Percentiles rank a stretch among this genome's conserved stretches.
Evolutionary conservation across 2,797 vertebrate species (phyloP).

Genomic region (Pipistrellus nathusii): DNA sequence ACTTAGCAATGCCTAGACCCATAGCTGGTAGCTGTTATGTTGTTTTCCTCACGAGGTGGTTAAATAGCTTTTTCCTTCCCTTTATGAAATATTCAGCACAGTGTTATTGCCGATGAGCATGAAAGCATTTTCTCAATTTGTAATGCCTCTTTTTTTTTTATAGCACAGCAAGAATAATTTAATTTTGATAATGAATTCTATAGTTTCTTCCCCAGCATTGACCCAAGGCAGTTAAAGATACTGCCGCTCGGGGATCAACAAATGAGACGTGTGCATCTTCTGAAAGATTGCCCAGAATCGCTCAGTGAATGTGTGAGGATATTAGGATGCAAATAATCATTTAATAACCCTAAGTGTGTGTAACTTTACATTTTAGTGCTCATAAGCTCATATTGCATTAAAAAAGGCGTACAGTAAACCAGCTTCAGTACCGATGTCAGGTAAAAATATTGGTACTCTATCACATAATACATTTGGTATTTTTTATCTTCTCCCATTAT

Average conservation of each 20-base stretch:
- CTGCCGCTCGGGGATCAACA: not conserved
- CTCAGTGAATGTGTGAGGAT: not conserved
- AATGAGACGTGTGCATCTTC: not conserved
- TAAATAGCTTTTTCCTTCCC: not conserved
- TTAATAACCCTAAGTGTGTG: not conserved
- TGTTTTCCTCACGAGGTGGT: not conserved
- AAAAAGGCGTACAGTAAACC: not conserved
- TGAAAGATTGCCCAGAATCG: not conserved
- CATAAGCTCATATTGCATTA: not conserved
- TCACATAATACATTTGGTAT: no score
- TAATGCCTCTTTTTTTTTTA: not conserved
- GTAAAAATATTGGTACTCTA: not conserved
- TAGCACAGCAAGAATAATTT: not conserved
- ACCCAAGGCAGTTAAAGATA: not conserved
- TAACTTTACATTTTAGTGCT: not conserved
- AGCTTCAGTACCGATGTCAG: not conserved
- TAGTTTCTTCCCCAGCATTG: not conserved
- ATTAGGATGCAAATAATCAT: not conserved
- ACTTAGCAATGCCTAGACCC: not conserved
- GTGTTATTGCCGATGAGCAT: not conserved
- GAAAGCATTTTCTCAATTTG: constrained; percentile 3
- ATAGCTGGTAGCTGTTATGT: not conserved
- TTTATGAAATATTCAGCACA: constrained; percentile 57
- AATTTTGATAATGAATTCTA: constrained; percentile 34
- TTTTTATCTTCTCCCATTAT: not conserved